Conservation (phyloP, 2,888 invertebrate genomes). For the Clitarchus hookeri region DNA sequence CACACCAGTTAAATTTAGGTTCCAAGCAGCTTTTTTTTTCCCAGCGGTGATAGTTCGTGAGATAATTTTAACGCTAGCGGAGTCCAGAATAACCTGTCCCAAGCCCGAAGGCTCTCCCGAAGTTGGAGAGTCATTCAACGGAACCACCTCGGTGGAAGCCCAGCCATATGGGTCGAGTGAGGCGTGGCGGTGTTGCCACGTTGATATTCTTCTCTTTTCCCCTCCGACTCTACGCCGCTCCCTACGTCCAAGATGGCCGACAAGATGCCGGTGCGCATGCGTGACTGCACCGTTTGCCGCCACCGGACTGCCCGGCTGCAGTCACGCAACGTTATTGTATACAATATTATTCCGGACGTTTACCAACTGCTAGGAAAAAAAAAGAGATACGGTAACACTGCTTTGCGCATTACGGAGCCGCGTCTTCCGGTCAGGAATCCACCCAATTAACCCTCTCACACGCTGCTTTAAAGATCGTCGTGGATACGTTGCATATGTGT, state of each 20-base stretch:
- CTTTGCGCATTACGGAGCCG: too few relatives aligned
- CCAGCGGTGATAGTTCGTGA: background rate
- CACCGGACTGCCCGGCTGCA: background rate
- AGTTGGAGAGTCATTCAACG: constrained; percentile 8
- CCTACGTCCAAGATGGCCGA: too few relatives aligned
- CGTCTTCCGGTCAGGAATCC: too few relatives aligned
- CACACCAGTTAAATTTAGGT: background rate
- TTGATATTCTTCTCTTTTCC: too few relatives aligned
- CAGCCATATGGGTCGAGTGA: background rate
- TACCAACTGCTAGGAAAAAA: background rate
- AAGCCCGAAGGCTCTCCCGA: background rate
- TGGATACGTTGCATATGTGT: too few relatives aligned
- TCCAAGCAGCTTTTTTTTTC: background rate
- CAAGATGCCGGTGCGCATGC: background rate
- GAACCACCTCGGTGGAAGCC: background rate
- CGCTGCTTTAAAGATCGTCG: too few relatives aligned
- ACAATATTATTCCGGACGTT: background rate
- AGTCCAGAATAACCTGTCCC: constrained; percentile 1
- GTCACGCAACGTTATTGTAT: background rate
- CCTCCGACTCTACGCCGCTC: background rate
- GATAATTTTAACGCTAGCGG: background rate
- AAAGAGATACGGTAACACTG: too few relatives aligned
- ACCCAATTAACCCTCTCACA: too few relatives aligned
- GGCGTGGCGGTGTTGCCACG: background rate
- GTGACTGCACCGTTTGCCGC: background rate